These are phyloP conservation scores for Ambastaia sidthimunki DNA, from an alignment of 2,797 vertebrate species.

Conservation along the genomic window DNA sequence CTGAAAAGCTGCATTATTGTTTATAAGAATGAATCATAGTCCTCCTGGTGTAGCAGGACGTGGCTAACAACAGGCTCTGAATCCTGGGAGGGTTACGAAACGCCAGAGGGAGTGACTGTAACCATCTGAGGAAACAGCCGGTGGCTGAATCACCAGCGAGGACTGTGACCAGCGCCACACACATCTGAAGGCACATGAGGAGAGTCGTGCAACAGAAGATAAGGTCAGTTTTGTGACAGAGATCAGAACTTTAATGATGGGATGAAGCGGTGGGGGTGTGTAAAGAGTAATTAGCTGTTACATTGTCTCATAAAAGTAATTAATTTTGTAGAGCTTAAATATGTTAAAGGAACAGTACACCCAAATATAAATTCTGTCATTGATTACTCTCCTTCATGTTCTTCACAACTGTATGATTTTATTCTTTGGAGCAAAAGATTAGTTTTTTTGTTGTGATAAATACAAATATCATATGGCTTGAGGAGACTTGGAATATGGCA, in stretches of 20 bases:
- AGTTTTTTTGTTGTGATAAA: no score
- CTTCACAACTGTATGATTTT: no score
- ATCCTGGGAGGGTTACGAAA: conserved; percentile 23
- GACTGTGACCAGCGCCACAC: conserved; percentile 20
- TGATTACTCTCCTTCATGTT: no score
- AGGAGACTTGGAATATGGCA: no score
- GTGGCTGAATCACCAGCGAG: conserved; percentile 29
- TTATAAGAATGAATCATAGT: conserved; percentile 61
- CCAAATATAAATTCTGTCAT: no score
- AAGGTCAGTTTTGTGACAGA: neutral
- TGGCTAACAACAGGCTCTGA: conserved; percentile 31
- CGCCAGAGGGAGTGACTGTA: conserved; percentile 21
- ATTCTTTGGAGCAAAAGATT: no score
- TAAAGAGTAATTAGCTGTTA: conserved; percentile 2
- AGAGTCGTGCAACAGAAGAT: neutral
- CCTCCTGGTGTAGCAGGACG: conserved; percentile 16
- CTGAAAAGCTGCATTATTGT: conserved; percentile 60
- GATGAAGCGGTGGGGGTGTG: neutral
- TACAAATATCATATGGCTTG: no score
- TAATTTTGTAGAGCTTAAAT: neutral
- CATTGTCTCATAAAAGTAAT: conserved; percentile 4
- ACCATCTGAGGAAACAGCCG: conserved; percentile 36
- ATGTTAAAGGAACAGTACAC: conserved; percentile 4
- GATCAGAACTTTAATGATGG: conserved; percentile 6
- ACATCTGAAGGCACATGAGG: conserved; percentile 13